Evolutionary conservation across 2,113 vertebrate genomes (phyloP), one percentile per base, ranked within the genome.

Genomic region (Tychaedon coryphoeus): DNA sequence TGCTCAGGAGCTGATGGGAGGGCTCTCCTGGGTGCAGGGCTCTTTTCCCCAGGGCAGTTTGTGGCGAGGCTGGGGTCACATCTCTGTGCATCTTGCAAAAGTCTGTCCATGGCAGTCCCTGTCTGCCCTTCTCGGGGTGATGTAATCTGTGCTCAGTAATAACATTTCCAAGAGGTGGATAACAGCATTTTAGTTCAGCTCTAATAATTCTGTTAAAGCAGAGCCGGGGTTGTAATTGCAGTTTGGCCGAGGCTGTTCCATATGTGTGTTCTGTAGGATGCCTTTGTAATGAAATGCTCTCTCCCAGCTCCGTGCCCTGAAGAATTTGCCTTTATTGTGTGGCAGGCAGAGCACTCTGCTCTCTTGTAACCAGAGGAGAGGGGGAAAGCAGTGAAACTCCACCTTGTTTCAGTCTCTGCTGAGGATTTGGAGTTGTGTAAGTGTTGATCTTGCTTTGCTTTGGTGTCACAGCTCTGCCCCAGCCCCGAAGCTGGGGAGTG

Each of bases 121-220:
- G 77, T 73, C 77, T 95, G 76, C 80, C 64, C 54, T 56, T 69
- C 45, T 20, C 8, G 1, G 48, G 64, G 53, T 77, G 88, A 87
- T 60, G 28, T 90, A 92, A 96, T 93, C 51, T 19, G 8, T 61
- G 43, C 81, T 90, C 91, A 47, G 75, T 66, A 86, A 75, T 86
- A 93, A 84, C 19, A 14, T 83, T 82, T 92, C 86, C 26, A 14
- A 81, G 91, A 94, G 86, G 67, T 65, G 60, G 73, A 87, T 77
- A 96, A 65, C 93, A 88, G 72, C 76, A 33, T 92, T 95, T 96
- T 95, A 96, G 53, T 96, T 96, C 92, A 96, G 93, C 78, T 94
- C 88, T 93, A 97, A 91, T 96, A 95, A 97, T 95, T 97, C 93
- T 87, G 57, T 95, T 97, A 93, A 97, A 73, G 83, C 67, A 33